Evolutionary conservation across 2,797 vertebrate species (phyloP), one percentile per base, ranked within the genome.

Genomic region (Pagetopsis macropterus): DNA sequence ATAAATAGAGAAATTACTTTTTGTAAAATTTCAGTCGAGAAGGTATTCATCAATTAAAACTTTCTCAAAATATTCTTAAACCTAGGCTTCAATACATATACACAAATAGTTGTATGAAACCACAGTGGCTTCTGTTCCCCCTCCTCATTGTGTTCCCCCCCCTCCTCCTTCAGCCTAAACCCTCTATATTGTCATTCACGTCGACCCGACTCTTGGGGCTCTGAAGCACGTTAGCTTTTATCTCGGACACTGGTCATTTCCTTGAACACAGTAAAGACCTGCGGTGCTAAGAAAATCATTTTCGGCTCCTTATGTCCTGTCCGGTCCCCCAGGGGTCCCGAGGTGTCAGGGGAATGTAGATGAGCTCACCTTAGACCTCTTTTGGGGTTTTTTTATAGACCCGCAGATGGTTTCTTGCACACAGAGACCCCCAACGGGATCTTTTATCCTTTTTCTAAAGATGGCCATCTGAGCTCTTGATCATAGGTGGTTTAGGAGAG

Each of bases 221-320:
- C 86, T 68, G 60, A 82, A 85, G 84, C 66, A 78, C 45, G 58
- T 78, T 92, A 87, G 54, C 88, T 91, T 86, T 91, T 91, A 89
- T 91, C 85, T 93, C 89, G 66, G 76, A 78, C 80, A 41, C 88
- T 82, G 70, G 78, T 82, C 84, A 33, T 89, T 89, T 89, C 76
- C 87, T 91, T 85, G 72, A 92, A 91, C 87, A 60, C 43, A 89
- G 68, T 52, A 50, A 89, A 86, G 89, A 84, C 91, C 89, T 89
- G 93, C 80, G 88, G 81, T 84, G 78, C 75, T 83, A 73, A 81
- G 76, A 87, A 94, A 93, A 84, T 82, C 86, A 69, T 92, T 92
- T 88, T 69, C 82, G 82, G 84, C 78, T 91, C 76, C 77, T 78
- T 74, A 67, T 79, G 88, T 89, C 84, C 74, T 77, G 75, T 82